Evolutionary conservation across 2,797 vertebrate species (phyloP).

Genomic region (Parauchenoglanis ngamensis): DNA sequence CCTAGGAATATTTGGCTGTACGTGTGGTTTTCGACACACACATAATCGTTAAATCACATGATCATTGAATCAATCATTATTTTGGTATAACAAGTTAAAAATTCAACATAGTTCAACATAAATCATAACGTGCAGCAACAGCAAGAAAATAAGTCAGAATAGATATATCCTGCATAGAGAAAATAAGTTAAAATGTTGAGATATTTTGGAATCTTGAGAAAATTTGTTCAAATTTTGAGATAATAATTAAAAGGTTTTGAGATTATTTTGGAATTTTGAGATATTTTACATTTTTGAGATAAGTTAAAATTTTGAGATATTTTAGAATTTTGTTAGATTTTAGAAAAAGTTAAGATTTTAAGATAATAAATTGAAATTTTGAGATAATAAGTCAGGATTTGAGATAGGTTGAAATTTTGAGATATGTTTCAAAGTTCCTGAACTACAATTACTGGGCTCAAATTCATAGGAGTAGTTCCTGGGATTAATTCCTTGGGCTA

Average conservation of each 20-base stretch:
- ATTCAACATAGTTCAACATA: background rate
- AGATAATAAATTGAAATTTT: background rate
- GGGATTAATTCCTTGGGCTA: background rate
- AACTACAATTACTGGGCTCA: background rate
- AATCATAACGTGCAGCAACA: no score
- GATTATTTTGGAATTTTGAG: background rate
- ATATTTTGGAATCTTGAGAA: no score
- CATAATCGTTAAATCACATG: background rate
- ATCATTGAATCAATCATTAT: background rate
- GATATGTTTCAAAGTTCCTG: background rate
- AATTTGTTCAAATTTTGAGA: no score
- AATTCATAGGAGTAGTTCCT: background rate
- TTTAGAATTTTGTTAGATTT: background rate
- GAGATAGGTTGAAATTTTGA: background rate
- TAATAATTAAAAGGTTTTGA: no score
- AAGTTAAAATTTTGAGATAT: background rate
- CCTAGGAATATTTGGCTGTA: background rate
- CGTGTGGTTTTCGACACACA: background rate
- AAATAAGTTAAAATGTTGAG: background rate
- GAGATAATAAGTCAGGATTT: background rate
- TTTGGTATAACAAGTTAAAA: background rate
- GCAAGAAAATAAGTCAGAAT: no score
- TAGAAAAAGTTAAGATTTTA: background rate
- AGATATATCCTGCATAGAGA: no score
- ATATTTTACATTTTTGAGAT: background rate